Percentiles rank a stretch among this genome's conserved stretches.
phyloP scores from a whole-genome alignment of 2,888 invertebrate genomes.

The Microctonus hyperodae region DNA sequence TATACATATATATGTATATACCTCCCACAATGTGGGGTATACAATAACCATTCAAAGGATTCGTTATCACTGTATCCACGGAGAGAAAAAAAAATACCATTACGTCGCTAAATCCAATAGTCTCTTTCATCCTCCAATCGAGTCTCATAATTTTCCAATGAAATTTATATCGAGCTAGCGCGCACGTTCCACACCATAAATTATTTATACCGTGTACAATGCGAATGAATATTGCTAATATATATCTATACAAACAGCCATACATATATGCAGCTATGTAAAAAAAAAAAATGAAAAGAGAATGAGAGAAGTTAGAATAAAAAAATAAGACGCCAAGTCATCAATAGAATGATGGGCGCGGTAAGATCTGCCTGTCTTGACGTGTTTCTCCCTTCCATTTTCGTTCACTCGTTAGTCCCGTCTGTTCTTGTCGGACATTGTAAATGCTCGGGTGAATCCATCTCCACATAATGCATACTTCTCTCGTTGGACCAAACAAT shows the following conservation, averaged over 20 bases:
- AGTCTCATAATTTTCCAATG: conserved; percentile 26
- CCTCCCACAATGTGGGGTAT: too few relatives aligned
- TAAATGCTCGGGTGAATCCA: conserved; percentile 22
- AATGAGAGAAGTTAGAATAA: background rate
- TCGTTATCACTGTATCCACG: conserved; percentile 19
- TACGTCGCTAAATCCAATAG: conserved; percentile 22
- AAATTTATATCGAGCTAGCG: conserved; percentile 25
- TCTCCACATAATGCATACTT: conserved; percentile 28
- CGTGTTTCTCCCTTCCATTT: conserved; percentile 27
- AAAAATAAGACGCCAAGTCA: conserved; percentile 1
- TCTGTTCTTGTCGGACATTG: conserved; percentile 31
- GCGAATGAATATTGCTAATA: conserved; percentile 29
- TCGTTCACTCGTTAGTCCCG: conserved; percentile 30
- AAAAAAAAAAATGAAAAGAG: background rate
- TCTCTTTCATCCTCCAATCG: conserved; percentile 30
- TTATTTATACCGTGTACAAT: conserved; percentile 29
- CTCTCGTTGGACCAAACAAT: background rate
- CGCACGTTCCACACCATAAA: conserved; percentile 18
- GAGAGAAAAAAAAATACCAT: conserved; percentile 5
- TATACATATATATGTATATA: too few relatives aligned
- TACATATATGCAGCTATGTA: conserved; percentile 1
- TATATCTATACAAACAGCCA: background rate
- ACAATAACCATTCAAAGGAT: conserved; percentile 14
- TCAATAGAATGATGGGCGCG: conserved; percentile 29
- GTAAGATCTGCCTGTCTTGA: background rate